A percentile compares a stretch with the other conserved stretches of the same genome.
Conservation (phyloP, 2,797 vertebrate genomes). For the Fistularia commersonii region DNA sequence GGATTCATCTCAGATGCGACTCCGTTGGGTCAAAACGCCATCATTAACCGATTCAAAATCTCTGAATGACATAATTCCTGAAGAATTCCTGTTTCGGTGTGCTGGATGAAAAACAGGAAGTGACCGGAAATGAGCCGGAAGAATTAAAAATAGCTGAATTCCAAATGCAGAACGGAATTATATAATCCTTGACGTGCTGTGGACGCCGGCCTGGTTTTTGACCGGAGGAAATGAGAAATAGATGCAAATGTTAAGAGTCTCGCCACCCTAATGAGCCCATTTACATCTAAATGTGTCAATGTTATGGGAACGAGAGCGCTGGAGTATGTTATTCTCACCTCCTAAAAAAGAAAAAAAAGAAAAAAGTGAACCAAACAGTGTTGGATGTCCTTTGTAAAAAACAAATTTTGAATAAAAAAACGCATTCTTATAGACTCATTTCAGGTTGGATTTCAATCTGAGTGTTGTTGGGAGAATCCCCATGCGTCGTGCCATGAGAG, state of each 20-base stretch:
- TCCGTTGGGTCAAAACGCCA: too few species aligned
- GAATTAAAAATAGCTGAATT: background rate
- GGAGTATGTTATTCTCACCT: conserved; percentile 3
- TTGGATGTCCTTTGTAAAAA: too few species aligned
- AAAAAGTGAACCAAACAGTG: too few species aligned
- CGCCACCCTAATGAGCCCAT: conserved; percentile 49
- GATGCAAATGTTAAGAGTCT: conserved; percentile 45
- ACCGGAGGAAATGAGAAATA: conserved; percentile 50
- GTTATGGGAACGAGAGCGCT: conserved; percentile 51
- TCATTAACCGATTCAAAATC: too few species aligned
- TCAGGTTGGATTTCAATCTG: background rate
- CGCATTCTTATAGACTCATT: too few species aligned
- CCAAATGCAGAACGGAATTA: background rate
- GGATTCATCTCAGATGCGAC: too few species aligned
- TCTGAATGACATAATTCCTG: too few species aligned
- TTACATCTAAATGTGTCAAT: conserved; percentile 58
- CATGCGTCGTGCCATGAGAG: conserved; percentile 42
- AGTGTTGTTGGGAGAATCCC: conserved; percentile 30
- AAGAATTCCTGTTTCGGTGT: too few species aligned
- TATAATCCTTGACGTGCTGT: too few species aligned
- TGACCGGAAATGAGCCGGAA: background rate
- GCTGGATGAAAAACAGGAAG: too few species aligned
- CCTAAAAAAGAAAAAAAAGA: background rate
- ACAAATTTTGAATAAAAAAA: too few species aligned
- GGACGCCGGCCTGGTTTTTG: conserved; percentile 8